A percentile compares a stretch with the other conserved stretches of the same genome.
Evolutionary conservation across 2,888 invertebrate species (phyloP).

Genomic region (Strigamia transsilvanica): DNA sequence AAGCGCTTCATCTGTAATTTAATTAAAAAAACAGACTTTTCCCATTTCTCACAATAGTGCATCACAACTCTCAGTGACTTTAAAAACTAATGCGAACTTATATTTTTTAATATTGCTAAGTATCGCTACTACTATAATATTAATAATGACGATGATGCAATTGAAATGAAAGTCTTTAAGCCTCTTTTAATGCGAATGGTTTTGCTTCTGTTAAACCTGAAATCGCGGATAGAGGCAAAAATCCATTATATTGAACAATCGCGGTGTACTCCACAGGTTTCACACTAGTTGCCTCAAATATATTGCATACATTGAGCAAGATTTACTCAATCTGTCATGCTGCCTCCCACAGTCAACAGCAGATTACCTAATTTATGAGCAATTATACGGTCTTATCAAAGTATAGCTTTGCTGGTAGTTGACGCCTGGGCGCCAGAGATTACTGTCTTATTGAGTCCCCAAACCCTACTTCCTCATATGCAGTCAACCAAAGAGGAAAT

Average conservation of each 20-base stretch:
- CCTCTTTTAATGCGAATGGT: too few species aligned
- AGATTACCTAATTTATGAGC: conserved; percentile 36
- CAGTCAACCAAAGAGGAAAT: conserved; percentile 26
- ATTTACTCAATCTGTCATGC: conserved; percentile 9
- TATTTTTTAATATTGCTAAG: too few species aligned
- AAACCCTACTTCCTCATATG: conserved; percentile 15
- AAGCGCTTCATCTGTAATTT: too few species aligned
- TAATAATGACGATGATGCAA: too few species aligned
- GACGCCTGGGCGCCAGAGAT: conserved; percentile 38
- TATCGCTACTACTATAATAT: too few species aligned
- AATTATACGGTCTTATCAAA: conserved; percentile 31
- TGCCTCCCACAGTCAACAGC: conserved; percentile 15
- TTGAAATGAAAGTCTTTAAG: too few species aligned
- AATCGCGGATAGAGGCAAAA: background rate
- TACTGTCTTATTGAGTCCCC: conserved; percentile 28
- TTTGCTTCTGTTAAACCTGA: background rate
- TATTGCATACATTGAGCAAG: background rate
- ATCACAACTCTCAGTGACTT: too few species aligned
- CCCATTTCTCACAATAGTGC: too few species aligned
- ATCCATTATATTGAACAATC: background rate
- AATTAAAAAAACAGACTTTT: too few species aligned
- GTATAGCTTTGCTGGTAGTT: background rate
- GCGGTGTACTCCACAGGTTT: background rate
- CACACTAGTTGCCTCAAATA: conserved; percentile 20
- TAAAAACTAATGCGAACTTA: too few species aligned